Base-by-base conservation (phyloP, 2,888 invertebrate species). In the Brachycybe producta region DNA sequence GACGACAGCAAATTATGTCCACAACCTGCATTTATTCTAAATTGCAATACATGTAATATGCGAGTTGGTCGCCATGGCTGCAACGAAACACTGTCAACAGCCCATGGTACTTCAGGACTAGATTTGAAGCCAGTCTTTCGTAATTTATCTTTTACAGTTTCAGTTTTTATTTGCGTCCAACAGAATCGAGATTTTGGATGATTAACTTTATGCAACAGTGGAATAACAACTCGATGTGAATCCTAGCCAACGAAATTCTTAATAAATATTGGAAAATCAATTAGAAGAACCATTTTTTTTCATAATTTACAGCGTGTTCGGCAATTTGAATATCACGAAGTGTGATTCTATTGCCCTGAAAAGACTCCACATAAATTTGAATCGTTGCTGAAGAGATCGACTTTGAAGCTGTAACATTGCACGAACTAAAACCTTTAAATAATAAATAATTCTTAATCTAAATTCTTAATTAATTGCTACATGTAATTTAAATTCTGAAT, bases 91-190 rank as follows among this genome's bases (percentile, higher is more conserved):
- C 59, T 56, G 48, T 67, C 66, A 15, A 67, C 41, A 11, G 62
- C 60, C 68, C 68, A 68, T 8, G 62, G 58, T 54, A 65, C 63
- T 27, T 55, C 52, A 28, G 56, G 57, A 23, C 49, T 28, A 3
- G 7, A 21, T n/a, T n/a, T n/a, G n/a, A n/a, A n/a, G n/a, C n/a
- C n/a, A n/a, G n/a, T n/a, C n/a, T n/a, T n/a, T n/a, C n/a, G n/a
- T n/a, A n/a, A n/a, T n/a, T n/a, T n/a, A 19, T 8, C 19, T 36
- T 49, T 34, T 19, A 49, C 44, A 8, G 64, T 65, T 5, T 60
- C 57, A 45, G 62, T 61, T 41, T 56, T 59, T 49, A 64, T 63
- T 59, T 67, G 65, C 21, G 60, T 56, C 65, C 66, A 65, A 54
- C 67, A 67, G 40, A 67, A 58, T 21, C 58, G 52, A 2, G 59